Evolutionary conservation across 2,888 invertebrate species (phyloP).

Genomic region (Chesias legatella): DNA sequence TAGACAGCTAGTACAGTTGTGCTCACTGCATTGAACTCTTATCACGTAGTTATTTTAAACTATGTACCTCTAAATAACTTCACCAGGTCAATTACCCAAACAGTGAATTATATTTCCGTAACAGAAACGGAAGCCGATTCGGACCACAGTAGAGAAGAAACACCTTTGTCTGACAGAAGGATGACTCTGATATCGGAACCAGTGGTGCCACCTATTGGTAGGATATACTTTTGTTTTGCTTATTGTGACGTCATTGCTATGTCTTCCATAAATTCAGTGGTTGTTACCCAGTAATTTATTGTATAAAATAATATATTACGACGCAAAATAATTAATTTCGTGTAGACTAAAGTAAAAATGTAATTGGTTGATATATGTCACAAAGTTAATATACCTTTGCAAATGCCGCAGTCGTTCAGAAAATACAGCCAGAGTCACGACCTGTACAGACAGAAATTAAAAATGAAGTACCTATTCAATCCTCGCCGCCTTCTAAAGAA

Average conservation of each 20-base stretch:
- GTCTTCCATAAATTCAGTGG: slow-evolving; percentile 10
- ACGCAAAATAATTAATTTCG: no score
- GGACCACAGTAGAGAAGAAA: slow-evolving; percentile 50
- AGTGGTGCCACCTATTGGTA: slow-evolving; percentile 37
- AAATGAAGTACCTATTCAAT: slow-evolving; percentile 36
- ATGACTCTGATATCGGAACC: slow-evolving; percentile 68
- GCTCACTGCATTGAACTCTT: no score
- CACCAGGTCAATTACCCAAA: neutral
- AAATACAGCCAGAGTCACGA: slow-evolving; percentile 33
- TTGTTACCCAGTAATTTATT: no score
- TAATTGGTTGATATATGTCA: slow-evolving; percentile 23
- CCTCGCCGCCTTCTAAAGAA: slow-evolving; percentile 39
- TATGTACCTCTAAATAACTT: no score
- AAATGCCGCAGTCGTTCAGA: slow-evolving; percentile 37
- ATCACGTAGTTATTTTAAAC: no score
- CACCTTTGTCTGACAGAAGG: slow-evolving; percentile 59
- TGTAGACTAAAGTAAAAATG: no score
- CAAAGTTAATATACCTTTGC: slow-evolving; percentile 24
- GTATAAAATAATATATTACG: no score
- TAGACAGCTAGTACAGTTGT: no score
- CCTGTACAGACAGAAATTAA: slow-evolving; percentile 35
- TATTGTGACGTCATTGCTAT: slow-evolving; percentile 14
- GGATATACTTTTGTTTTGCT: slow-evolving; percentile 27
- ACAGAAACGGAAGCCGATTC: slow-evolving; percentile 41
- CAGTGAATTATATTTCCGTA: slow-evolving; percentile 18